These are phyloP conservation scores for Coptodon bakossiorum DNA, from an alignment of 2,113 vertebrate species.

Conservation along the genomic window DNA sequence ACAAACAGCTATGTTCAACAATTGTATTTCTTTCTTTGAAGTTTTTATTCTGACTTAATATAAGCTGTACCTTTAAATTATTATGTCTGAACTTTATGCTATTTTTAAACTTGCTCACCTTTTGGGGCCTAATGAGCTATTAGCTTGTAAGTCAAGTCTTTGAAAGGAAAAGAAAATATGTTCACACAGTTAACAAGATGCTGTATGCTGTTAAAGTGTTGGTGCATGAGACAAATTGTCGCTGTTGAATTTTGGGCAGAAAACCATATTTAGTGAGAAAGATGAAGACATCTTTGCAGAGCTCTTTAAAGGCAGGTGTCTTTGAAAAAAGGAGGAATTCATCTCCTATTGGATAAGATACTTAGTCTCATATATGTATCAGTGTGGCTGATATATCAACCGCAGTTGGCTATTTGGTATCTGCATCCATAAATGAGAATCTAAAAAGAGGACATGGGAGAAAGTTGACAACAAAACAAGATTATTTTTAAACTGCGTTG, in stretches of 20 bases:
- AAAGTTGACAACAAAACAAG: background rate
- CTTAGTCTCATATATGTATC: background rate
- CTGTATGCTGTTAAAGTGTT: background rate
- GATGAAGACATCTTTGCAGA: background rate
- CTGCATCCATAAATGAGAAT: background rate
- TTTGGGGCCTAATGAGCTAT: background rate
- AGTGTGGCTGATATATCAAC: background rate
- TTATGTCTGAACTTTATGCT: background rate
- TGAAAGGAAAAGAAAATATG: background rate
- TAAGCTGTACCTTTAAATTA: background rate
- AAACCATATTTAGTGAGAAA: background rate
- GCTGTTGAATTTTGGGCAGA: background rate
- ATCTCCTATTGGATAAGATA: background rate
- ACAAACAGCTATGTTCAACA: background rate
- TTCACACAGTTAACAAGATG: background rate
- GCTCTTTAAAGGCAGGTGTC: background rate
- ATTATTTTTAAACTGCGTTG: background rate
- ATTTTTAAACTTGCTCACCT: background rate
- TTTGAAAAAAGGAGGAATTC: background rate
- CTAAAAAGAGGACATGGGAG: background rate
- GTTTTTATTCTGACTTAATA: background rate
- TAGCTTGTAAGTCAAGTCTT: background rate
- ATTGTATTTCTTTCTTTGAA: background rate
- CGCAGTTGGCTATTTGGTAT: background rate
- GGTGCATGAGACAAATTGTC: background rate